Base-by-base conservation (phyloP, 1,140 invertebrate genomes). In the Asobara japonica region DNA sequence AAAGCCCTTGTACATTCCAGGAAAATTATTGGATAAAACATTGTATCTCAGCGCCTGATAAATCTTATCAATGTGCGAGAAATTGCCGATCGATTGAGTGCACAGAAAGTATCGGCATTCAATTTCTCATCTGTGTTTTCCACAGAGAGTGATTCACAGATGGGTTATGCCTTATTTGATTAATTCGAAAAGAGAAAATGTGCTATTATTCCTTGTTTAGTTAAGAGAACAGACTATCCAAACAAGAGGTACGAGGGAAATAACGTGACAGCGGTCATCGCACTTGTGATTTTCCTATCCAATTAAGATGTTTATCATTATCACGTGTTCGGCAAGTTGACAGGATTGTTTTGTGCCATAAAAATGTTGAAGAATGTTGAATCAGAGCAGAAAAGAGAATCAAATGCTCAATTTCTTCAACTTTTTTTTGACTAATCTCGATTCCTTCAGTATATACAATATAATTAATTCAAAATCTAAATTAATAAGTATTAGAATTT, bases 101-200 rank as follows among this genome's bases (percentile, higher is more conserved):
- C 51, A 11, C 51, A 56, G 51, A 56, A 25, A 56, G 22, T 56
- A 25, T 56, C 20, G 10, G 18, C 45, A 33, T 65, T 65, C 30
- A 41, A 38, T 38, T 36, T 65, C 18, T 65, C 16, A 18, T 3
- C 16, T 27, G 29, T 22, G 25, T 69, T 69, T n/a, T 38, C 31
- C 10, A 22, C 3, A 22, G 22, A 51, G 22, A 20, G 18, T 70
- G 31, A 38, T 38, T 25, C 56, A 62, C 13, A n/a, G 16, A 16
- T 7, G 11, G 31, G 30, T 18, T 48, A 60, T 30, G 33, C 56
- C 31, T 51, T 70, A 27, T 62, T 62, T 38, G 33, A 13, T 51
- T 25, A 41, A 38, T 62, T 56, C 36, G 18, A 66, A 70, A 69
- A 70, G 68, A 70, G 56, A 70, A 70, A 70, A 62, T 70, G 36